These are phyloP conservation scores for Ptychobarbus kaznakovi DNA, from an alignment of 2,797 vertebrate genomes.

Conservation along the genomic window DNA sequence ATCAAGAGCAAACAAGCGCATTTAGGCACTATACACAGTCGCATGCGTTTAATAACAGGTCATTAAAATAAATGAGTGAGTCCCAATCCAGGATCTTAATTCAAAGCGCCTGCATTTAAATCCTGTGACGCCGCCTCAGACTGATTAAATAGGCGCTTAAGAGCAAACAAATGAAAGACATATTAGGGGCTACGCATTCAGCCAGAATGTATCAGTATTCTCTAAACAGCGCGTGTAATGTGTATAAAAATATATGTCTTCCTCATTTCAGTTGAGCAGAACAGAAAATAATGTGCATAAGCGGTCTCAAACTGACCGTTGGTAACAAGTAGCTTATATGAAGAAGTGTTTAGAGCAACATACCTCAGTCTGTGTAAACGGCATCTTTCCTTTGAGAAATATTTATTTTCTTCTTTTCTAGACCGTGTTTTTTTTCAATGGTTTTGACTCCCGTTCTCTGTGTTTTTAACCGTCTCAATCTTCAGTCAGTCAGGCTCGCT, in stretches of 20 bases:
- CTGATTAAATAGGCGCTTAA: constrained; percentile 18
- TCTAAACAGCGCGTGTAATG: background rate
- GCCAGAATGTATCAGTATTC: background rate
- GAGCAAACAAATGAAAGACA: constrained; percentile 19
- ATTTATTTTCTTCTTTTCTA: constrained; percentile 26
- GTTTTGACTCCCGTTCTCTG: background rate
- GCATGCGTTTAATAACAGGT: constrained; percentile 15
- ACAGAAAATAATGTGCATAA: constrained; percentile 14
- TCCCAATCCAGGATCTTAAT: constrained; percentile 28
- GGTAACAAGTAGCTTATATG: constrained; percentile 22
- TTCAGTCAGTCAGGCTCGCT: constrained; percentile 50
- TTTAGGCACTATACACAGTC: constrained; percentile 1
- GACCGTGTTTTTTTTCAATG: background rate
- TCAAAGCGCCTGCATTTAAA: constrained; percentile 41
- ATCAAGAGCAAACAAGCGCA: background rate
- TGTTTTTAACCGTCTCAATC: constrained; percentile 21
- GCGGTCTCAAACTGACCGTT: constrained; percentile 1
- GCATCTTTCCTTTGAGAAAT: constrained; percentile 28
- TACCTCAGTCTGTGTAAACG: constrained; percentile 41
- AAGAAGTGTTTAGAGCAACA: constrained; percentile 27
- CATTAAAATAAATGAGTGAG: constrained; percentile 42
- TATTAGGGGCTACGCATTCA: background rate
- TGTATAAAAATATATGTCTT: background rate
- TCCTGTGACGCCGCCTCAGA: constrained; percentile 23
- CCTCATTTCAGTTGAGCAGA: constrained; percentile 9